Evolutionary conservation across 2,797 vertebrate species (phyloP).

Genomic region (Gymnothorax javanicus): DNA sequence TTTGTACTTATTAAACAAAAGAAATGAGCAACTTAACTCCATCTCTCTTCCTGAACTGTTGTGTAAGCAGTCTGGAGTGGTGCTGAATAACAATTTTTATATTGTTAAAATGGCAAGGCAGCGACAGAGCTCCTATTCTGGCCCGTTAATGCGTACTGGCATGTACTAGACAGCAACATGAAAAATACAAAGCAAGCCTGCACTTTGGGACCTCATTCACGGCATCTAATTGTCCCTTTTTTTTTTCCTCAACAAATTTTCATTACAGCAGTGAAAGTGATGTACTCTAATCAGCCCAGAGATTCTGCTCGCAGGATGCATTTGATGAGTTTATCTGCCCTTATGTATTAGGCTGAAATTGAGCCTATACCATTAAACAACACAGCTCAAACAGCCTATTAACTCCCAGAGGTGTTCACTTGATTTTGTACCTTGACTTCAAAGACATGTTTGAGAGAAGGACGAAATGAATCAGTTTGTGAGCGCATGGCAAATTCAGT

Average conservation of each 20-base stretch:
- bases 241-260: neutral
- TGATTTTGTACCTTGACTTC: slow-evolving; percentile 73
- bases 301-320: slow-evolving; percentile 25
- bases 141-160: neutral
- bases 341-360: slow-evolving; percentile 18
- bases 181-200: slow-evolving; percentile 21
- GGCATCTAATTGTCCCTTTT: slow-evolving; percentile 8
- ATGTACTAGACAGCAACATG: slow-evolving; percentile 7
- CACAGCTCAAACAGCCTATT: slow-evolving; percentile 73
- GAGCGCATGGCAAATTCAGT: slow-evolving; percentile 17
- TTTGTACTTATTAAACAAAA: no score
- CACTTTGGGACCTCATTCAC: slow-evolving; percentile 7
- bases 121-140: neutral
- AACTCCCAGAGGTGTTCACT: slow-evolving; percentile 70
- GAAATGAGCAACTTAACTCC: neutral
- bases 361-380: slow-evolving; percentile 65
- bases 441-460: slow-evolving; percentile 57
- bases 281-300: slow-evolving; percentile 27
- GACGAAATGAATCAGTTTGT: slow-evolving; percentile 42
- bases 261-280: neutral
- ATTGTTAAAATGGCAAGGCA: slow-evolving; percentile 13
- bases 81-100: neutral
- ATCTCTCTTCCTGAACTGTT: neutral
- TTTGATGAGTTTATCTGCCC: slow-evolving; percentile 49
- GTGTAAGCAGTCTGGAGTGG: neutral